A percentile compares a stretch with the other conserved stretches of the same genome.
Conservation (phyloP, 1,140 invertebrate genomes). For the Daktulosphaira vitifoliae region DNA sequence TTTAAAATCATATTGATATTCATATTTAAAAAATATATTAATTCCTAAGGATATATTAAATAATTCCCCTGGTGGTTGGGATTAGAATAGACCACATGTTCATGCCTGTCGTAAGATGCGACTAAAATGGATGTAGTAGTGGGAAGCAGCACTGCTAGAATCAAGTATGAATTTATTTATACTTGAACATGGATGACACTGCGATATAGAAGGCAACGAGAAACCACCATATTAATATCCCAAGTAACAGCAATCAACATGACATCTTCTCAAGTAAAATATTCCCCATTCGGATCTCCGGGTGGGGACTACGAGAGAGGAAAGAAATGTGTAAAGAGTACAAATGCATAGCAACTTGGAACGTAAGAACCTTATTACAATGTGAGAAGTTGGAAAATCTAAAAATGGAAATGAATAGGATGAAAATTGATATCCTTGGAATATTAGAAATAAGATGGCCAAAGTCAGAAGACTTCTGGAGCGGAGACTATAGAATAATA, state of each 20-base stretch:
- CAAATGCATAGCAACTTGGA: slow-evolving; percentile 5
- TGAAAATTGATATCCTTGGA: too few species aligned
- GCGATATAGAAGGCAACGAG: slow-evolving; percentile 3
- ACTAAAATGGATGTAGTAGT: neutral
- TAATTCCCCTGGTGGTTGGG: neutral
- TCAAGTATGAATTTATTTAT: neutral
- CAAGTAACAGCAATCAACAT: too few species aligned
- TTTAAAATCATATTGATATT: too few species aligned
- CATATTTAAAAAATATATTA: too few species aligned
- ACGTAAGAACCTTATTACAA: too few species aligned
- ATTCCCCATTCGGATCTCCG: slow-evolving; percentile 1
- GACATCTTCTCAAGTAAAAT: neutral
- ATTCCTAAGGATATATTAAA: too few species aligned
- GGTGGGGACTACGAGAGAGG: neutral
- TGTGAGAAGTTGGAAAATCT: too few species aligned
- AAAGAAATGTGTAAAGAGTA: neutral
- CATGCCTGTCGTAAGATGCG: too few species aligned
- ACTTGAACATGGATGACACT: neutral
- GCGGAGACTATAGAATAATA: slow-evolving; percentile 18
- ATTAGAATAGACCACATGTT: neutral
- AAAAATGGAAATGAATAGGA: too few species aligned
- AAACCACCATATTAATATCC: too few species aligned
- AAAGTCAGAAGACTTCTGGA: slow-evolving; percentile 12
- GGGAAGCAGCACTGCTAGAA: neutral
- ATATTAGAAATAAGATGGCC: slow-evolving; percentile 19